Evolutionary conservation across 2,888 invertebrate genomes (phyloP).

Genomic region (Drosophila phalerata): DNA sequence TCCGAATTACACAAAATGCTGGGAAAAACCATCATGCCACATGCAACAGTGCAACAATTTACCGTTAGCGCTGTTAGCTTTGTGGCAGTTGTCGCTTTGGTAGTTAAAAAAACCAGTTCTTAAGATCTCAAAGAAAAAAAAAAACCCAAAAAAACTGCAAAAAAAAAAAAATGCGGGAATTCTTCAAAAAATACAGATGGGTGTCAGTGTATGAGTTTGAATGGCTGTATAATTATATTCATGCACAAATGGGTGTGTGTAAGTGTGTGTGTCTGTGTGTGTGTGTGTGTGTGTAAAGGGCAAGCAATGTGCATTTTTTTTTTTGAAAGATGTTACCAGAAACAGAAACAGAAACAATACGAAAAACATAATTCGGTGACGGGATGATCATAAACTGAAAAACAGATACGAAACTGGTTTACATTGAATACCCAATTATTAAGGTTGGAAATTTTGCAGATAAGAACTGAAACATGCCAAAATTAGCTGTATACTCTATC

Average conservation of each 20-base stretch:
- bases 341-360: conserved; percentile 20
- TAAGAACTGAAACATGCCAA: neutral
- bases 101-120: conserved; percentile 43
- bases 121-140: conserved; percentile 28
- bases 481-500: neutral
- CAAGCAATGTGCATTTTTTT: conserved; percentile 41
- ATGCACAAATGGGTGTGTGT: neutral
- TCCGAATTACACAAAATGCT: conserved; percentile 72
- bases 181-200: conserved; percentile 27
- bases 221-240: neutral
- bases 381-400: conserved; percentile 14
- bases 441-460: neutral
- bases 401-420: conserved; percentile 42
- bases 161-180: conserved; percentile 43
- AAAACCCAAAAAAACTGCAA: neutral
- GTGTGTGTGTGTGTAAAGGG: conserved; percentile 37
- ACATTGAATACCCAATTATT: conserved; percentile 3
- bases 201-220: neutral
- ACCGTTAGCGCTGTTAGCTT: conserved; percentile 32
- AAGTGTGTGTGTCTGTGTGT: conserved; percentile 1
- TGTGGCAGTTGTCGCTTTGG: conserved; percentile 10
- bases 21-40: conserved; percentile 47
- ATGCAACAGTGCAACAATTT: conserved; percentile 15
- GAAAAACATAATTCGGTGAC: conserved; percentile 42
- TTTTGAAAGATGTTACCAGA: conserved; percentile 36